These are phyloP conservation scores for Limnephilus auricula DNA, from an alignment of 2,888 invertebrate species.

Conservation along the genomic window DNA sequence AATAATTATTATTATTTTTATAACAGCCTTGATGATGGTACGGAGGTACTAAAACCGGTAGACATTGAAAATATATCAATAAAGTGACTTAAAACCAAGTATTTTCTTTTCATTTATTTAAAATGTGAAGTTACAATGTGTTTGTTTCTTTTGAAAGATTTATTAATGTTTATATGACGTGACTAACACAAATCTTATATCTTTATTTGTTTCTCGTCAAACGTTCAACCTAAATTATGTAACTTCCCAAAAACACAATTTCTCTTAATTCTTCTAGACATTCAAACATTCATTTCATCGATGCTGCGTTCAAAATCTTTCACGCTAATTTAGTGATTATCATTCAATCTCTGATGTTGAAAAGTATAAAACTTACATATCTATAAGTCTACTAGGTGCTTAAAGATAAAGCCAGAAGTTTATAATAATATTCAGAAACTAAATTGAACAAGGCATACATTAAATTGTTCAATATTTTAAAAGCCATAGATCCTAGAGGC, in stretches of 20 bases:
- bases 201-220: background rate
- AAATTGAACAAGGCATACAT: conserved; percentile 2
- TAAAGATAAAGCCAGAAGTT: background rate
- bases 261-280: background rate
- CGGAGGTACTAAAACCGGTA: too few species aligned
- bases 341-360: background rate
- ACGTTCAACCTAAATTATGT: background rate
- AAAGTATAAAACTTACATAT: background rate
- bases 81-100: too few species aligned
- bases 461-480: background rate
- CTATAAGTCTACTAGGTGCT: background rate
- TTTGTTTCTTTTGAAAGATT: too few species aligned
- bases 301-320: background rate
- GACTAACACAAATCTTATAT: background rate
- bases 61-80: too few species aligned
- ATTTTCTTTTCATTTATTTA: too few species aligned
- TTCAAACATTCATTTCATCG: background rate
- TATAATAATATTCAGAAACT: background rate
- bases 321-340: background rate
- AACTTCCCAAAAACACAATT: background rate
- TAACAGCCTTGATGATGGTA: too few species aligned
- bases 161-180: background rate
- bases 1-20: too few species aligned
- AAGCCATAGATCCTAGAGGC: background rate
- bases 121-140: too few species aligned